Conservation (phyloP, 2,888 invertebrate genomes). For the Lysandra bellargus region DNA sequence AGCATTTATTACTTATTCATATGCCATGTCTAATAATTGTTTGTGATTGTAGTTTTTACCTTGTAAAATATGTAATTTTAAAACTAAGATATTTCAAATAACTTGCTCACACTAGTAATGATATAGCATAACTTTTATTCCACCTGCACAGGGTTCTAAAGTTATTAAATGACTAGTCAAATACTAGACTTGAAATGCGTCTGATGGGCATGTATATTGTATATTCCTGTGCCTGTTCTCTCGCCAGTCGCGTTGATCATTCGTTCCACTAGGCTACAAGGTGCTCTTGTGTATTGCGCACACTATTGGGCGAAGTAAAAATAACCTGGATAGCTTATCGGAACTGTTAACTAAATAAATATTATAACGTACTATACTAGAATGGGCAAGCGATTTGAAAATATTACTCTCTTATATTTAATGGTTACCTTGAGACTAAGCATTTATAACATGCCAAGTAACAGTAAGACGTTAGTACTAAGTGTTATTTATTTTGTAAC, state of each 20-base stretch:
- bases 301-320: neutral
- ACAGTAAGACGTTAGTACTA: neutral
- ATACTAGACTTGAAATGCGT: neutral
- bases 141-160: neutral
- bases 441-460: constrained; percentile 24
- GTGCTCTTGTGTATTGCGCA: neutral
- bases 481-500: constrained; percentile 17
- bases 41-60: neutral
- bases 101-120: neutral
- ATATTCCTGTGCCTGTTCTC: neutral
- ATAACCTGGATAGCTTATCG: neutral
- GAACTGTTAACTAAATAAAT: too few species aligned
- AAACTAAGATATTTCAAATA: neutral
- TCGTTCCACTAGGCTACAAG: too few species aligned
- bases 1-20: neutral
- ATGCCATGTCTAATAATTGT: neutral
- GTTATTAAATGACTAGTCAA: neutral
- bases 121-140: neutral
- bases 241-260: neutral
- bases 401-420: neutral
- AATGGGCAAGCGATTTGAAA: neutral
- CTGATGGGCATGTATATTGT: neutral
- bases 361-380: neutral
- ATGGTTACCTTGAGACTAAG: constrained; percentile 11
- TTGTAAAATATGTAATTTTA: neutral